Base-by-base conservation (phyloP, 1,140 invertebrate species). In the Pogonomyrmex barbatus region DNA sequence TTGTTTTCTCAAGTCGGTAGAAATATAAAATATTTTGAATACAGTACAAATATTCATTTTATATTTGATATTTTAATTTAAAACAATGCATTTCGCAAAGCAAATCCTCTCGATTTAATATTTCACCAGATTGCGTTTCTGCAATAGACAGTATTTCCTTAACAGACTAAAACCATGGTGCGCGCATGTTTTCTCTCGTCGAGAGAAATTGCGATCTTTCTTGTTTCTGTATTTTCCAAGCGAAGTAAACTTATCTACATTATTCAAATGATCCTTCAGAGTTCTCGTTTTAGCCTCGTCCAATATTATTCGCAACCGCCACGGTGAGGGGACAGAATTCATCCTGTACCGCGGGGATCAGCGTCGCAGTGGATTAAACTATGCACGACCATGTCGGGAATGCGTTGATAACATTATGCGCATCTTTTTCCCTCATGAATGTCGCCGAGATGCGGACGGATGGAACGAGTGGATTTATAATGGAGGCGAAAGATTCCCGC, bases 381-480 rank as follows among this genome's bases (percentile, higher is more conserved):
- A 75, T 56, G 79, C 68, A 71, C 79, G 79, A 54, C 79, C 79
- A 83, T 60, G 79, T 83, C 54, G 79, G 68, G 79, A 75, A 83
- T 75, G 79, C 79, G 79, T 83, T 83, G 79, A 83, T 83, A 83
- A 83, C 68, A 83, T 83, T 83, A 83, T 75, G 79, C 79, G 79
- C 79, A 83, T 83, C 79, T 83, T 83, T 83, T 83, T 83, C 56
- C 68, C 79, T 83, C 79, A 73, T 83, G 68, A 83, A 83, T 83
- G 79, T 83, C 79, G 10, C 79, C 79, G 79, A 58, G 79, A 83
- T 58, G 54, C 67, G 42, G 68, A 73, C 54, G 68, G 68, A 83
- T 58, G 54, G n/a, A 62, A 73, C 68, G 54, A 83, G 52, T 47
- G 79, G 79, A 73, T 83, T 83, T 83, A 83, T 60, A 60, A 52